These are phyloP conservation scores for Amblyopsis rosae DNA, from an alignment of 2,113 vertebrate species.

Conservation along the genomic window DNA sequence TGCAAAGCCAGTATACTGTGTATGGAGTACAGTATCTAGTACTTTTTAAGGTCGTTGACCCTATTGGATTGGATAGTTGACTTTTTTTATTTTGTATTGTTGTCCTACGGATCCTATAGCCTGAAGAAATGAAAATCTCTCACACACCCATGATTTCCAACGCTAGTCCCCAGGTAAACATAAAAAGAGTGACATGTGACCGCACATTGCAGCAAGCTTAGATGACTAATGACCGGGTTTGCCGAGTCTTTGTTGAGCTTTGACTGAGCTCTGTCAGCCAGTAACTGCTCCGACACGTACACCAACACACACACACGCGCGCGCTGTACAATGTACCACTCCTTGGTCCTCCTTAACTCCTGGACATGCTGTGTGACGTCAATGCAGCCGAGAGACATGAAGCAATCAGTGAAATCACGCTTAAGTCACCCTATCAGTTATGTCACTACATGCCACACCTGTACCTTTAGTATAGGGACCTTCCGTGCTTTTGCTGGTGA, in stretches of 20 bases:
- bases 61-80: constrained; percentile 4
- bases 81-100: constrained; percentile 22
- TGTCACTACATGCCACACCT: constrained; percentile 34
- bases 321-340: constrained; percentile 51
- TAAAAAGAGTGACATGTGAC: constrained; percentile 37
- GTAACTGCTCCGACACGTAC: constrained; percentile 20
- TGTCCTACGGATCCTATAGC: constrained; percentile 39
- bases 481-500: constrained; percentile 15
- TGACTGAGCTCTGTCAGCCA: constrained; percentile 35
- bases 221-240: constrained; percentile 64
- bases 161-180: constrained; percentile 59
- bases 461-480: constrained; percentile 1
- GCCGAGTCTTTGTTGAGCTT: constrained; percentile 39
- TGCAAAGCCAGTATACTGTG: too few species aligned
- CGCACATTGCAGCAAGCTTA: constrained; percentile 44
- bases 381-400: constrained; percentile 60
- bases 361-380: constrained; percentile 51
- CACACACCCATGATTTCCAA: constrained; percentile 56
- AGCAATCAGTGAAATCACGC: constrained; percentile 53
- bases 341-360: constrained; percentile 47
- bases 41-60: background rate
- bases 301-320: constrained; percentile 15
- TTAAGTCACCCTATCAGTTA: constrained; percentile 48
- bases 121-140: constrained; percentile 61
- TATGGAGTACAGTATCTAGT: background rate